Evolutionary conservation across 2,888 invertebrate species (phyloP).

Genomic region (Morpho achilles): DNA sequence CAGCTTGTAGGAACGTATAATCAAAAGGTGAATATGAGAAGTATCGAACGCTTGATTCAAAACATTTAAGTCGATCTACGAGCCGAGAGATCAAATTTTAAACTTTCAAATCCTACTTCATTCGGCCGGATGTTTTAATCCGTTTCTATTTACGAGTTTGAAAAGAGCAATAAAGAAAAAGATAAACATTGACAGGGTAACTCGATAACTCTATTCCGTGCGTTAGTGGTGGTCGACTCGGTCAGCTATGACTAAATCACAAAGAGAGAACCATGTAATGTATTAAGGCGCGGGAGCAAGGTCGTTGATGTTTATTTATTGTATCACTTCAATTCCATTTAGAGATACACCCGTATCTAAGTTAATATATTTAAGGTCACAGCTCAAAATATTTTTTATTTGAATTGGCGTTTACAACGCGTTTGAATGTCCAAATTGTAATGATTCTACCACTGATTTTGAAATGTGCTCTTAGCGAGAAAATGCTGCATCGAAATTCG

Average conservation of each 20-base stretch:
- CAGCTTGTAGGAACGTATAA: no score
- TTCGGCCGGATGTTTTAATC: slow-evolving; percentile 16
- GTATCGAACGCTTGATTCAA: no score
- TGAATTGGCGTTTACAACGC: no score
- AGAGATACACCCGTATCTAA: no score
- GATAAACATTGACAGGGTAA: slow-evolving; percentile 29
- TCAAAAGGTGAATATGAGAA: no score
- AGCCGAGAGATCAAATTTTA: slow-evolving; percentile 2
- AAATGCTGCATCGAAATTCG: no score
- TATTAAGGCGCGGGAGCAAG: not conserved
- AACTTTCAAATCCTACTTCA: slow-evolving; percentile 6
- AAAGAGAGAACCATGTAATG: not conserved
- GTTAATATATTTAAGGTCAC: no score
- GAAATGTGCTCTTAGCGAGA: no score
- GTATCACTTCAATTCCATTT: not conserved
- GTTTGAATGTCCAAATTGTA: no score
- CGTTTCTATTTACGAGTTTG: slow-evolving; percentile 21
- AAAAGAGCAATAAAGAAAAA: slow-evolving; percentile 30
- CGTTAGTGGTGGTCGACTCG: slow-evolving; percentile 25
- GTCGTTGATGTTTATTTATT: no score
- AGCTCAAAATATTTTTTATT: no score
- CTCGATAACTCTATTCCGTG: slow-evolving; percentile 26
- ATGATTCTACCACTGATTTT: no score
- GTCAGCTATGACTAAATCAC: slow-evolving; percentile 1
- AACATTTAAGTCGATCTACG: not conserved